phyloP scores from a whole-genome alignment of 2,113 vertebrate species.

The Rhodinocichla rosea region DNA sequence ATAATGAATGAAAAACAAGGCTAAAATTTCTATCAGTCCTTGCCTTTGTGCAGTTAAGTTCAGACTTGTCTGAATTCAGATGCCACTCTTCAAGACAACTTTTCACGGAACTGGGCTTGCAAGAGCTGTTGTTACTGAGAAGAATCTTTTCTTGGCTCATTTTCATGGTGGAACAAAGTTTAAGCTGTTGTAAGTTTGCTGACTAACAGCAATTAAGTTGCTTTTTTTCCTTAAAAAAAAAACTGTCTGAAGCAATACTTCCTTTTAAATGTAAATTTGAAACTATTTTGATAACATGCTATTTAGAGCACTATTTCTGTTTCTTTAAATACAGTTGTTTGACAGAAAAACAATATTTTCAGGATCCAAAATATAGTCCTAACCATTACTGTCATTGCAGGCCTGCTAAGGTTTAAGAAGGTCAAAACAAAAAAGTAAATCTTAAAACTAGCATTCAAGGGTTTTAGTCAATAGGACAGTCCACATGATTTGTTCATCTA shows the following conservation, averaged over 20 bases:
- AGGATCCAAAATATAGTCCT: neutral
- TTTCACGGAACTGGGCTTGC: neutral
- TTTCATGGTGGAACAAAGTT: neutral
- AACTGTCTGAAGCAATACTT: neutral
- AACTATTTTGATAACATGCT: neutral
- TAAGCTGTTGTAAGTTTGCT: neutral
- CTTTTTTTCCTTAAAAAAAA: neutral
- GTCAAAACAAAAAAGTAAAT: neutral
- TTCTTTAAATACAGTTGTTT: neutral
- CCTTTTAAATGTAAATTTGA: neutral
- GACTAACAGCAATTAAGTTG: neutral
- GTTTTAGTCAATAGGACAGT: neutral
- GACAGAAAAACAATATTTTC: neutral
- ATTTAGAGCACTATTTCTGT: neutral
- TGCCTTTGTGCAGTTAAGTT: neutral
- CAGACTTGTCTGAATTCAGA: neutral
- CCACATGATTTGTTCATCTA: neutral
- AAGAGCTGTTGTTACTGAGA: neutral
- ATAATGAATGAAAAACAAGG: neutral
- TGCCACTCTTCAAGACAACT: neutral
- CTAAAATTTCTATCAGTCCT: neutral
- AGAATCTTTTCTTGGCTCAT: neutral
- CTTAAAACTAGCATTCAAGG: neutral
- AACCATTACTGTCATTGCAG: neutral
- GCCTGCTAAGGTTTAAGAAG: neutral